Base-by-base conservation (phyloP, 2,113 vertebrate species). In the Cettia cetti region DNA sequence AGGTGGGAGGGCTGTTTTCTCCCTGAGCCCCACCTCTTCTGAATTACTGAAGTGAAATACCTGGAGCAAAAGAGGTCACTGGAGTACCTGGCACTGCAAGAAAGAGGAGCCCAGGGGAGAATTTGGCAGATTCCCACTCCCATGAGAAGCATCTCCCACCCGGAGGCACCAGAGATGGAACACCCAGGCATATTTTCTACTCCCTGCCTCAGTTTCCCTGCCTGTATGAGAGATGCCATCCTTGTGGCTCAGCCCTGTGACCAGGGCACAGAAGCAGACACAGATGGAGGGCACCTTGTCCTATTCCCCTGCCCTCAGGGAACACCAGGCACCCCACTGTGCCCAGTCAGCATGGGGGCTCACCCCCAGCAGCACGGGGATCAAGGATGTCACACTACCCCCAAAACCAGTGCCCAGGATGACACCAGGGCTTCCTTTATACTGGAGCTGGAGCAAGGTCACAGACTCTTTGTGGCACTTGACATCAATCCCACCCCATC, bases 171-270 rank as follows among this genome's bases (percentile, higher is more conserved):
- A 53, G 9, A n/a, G 33, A 28, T 22, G 27, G 71, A 91, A 50
- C 5, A 9, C 6, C 1, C 28, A n/a, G 6, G 15, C 0, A 2
- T 50, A 1, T 17, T 54, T 56, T 56, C 35, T 24, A 6, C 21
- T 82, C 47, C 16, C 13, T 60, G 82, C 75, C 91, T 94, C 93
- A 80, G 84, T 94, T 95, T 94, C 81, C 50, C 30, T 26, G 16
- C 14, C 7, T 3, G 0, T 13, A 2, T 52, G 40, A 71, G 44
- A 39, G 10, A 10, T 40, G 18, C 13, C 27, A 10, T 54, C 22
- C 42, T 24, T 26, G 12, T 47, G 61, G 31, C 49, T 69, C 50
- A 93, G 50, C 26, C 11, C 30, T 30, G 39, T 1, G 5, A 22
- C 16, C 5, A 4, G 40, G 8, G 6, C 40, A 45, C 64, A 78